phyloP scores from a whole-genome alignment of 2,113 vertebrate genomes.

The Deroptyus accipitrinus region DNA sequence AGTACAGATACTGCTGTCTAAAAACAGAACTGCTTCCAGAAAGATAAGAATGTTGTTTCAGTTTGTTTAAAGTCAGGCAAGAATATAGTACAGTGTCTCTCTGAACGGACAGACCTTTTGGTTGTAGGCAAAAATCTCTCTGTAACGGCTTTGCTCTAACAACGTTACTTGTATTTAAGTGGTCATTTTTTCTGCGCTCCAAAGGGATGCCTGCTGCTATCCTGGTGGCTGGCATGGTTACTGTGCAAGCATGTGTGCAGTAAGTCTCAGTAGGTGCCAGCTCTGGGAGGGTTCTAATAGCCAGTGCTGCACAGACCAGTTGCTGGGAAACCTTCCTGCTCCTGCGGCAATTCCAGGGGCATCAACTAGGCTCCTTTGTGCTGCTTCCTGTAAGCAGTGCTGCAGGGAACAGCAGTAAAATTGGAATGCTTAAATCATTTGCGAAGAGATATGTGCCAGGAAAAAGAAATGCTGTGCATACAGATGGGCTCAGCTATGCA shows the following conservation, averaged over 20 bases:
- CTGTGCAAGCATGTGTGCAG: not conserved
- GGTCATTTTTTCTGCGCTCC: not conserved
- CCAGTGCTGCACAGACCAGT: not conserved
- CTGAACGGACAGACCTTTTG: not conserved
- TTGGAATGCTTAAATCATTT: not conserved
- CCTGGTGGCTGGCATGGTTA: not conserved
- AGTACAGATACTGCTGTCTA: fast-evolving
- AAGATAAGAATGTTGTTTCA: not conserved
- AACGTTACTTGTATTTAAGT: not conserved
- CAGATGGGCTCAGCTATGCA: not conserved
- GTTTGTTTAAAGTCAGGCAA: not conserved
- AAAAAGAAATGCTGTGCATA: not conserved
- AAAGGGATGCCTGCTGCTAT: not conserved
- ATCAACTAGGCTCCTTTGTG: not conserved
- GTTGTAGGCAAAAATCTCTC: not conserved
- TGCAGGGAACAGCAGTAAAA: not conserved
- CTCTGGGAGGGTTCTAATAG: not conserved
- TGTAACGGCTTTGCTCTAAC: not conserved
- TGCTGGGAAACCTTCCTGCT: constrained; percentile 37
- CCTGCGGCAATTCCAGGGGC: not conserved
- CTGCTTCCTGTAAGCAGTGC: not conserved
- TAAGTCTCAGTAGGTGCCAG: not conserved
- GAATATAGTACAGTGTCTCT: not conserved
- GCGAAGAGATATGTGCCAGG: not conserved
- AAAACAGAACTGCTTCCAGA: not conserved